These are phyloP conservation scores for Enteromius anoplus DNA, from an alignment of 2,797 vertebrate species.

Conservation along the genomic window DNA sequence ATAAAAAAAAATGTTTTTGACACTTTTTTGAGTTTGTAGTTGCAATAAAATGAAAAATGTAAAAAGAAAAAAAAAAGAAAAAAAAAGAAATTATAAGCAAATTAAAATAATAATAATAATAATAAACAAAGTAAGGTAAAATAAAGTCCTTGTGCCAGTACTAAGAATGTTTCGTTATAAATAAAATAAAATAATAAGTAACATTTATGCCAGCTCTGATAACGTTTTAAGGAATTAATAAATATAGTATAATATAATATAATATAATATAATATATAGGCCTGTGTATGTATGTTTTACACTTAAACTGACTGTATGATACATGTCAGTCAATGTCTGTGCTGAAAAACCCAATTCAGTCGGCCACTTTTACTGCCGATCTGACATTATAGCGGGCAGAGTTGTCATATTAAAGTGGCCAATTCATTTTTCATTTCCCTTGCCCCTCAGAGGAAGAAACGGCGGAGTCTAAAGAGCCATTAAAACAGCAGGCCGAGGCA, in stretches of 20 bases:
- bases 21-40: not conserved
- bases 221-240: not conserved
- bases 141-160: not conserved
- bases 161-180: too few relatives aligned
- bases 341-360: not conserved
- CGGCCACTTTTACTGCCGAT: not conserved
- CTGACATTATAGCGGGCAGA: not conserved
- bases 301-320: not conserved
- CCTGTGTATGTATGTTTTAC: not conserved
- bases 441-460: not conserved
- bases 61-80: too few relatives aligned
- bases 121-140: too few relatives aligned
- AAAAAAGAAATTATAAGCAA: too few relatives aligned
- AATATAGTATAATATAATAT: not conserved
- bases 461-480: not conserved
- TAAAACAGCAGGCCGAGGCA: not conserved
- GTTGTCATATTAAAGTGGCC: conserved; percentile 27
- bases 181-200: not conserved
- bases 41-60: not conserved
- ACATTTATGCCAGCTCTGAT: not conserved
- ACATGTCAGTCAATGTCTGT: not conserved
- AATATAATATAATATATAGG: not conserved
- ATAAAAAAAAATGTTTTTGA: not conserved
- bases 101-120: too few relatives aligned
- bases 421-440: conserved; percentile 17